A percentile compares a stretch with the other conserved stretches of the same genome.
Conservation (phyloP, 2,888 invertebrate species). For the Mesoligia furuncula region DNA sequence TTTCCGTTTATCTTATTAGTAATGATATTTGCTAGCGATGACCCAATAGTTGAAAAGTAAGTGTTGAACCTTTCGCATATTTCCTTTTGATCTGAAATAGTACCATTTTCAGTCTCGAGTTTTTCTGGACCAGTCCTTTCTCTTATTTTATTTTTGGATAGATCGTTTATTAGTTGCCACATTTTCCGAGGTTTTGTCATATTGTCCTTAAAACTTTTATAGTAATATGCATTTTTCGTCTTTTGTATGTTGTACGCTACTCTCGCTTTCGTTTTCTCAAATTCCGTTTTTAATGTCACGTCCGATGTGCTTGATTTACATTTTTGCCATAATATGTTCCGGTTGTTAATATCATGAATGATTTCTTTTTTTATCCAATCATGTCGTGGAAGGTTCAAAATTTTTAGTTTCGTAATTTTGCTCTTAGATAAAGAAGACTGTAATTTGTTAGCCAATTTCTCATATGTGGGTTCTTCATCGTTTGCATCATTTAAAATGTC, state of each 20-base stretch:
- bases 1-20: neutral
- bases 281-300: slow-evolving; percentile 4
- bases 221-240: neutral
- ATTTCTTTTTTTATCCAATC: slow-evolving; percentile 22
- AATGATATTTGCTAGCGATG: slow-evolving; percentile 6
- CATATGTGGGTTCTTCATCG: neutral
- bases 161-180: too few relatives aligned
- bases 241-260: slow-evolving; percentile 16
- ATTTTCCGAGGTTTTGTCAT: too few relatives aligned
- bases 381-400: neutral
- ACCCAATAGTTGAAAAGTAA: too few relatives aligned
- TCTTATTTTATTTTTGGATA: too few relatives aligned
- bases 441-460: neutral
- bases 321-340: slow-evolving; percentile 16
- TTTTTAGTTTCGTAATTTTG: neutral
- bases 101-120: too few relatives aligned
- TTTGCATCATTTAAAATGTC: neutral
- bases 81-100: too few relatives aligned
- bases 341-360: slow-evolving; percentile 5
- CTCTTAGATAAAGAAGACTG: neutral
- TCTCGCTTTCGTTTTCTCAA: slow-evolving; percentile 1
- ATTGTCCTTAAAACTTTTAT: too few relatives aligned
- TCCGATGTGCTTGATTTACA: slow-evolving; percentile 6
- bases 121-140: too few relatives aligned
- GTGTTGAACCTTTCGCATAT: too few relatives aligned